These are phyloP conservation scores for Cydia pomonella DNA, from an alignment of 1,140 invertebrate genomes.

Conservation along the genomic window DNA sequence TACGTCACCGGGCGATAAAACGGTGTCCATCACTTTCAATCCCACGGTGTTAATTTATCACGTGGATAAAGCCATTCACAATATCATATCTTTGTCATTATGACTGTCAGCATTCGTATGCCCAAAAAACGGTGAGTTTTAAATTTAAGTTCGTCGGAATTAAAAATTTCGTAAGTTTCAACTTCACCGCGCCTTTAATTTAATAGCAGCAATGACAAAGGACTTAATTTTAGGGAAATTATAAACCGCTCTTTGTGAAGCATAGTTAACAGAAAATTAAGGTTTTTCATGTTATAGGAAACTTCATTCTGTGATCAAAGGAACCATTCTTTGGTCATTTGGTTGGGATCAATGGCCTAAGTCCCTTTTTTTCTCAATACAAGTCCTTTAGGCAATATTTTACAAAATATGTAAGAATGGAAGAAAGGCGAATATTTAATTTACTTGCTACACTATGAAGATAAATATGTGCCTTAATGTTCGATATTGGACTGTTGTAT, in stretches of 20 bases:
- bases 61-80: too few relatives aligned
- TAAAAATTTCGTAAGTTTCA: not conserved
- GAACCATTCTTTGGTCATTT: too few relatives aligned
- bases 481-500: too few relatives aligned
- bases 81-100: too few relatives aligned
- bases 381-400: not conserved
- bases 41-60: too few relatives aligned
- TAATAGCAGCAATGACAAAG: not conserved
- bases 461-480: too few relatives aligned
- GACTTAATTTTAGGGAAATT: constrained; percentile 4
- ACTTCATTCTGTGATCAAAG: constrained; percentile 10
- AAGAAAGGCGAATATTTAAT: too few relatives aligned
- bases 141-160: too few relatives aligned
- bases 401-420: too few relatives aligned
- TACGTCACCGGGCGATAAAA: too few relatives aligned
- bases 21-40: too few relatives aligned
- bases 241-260: not conserved
- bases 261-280: not conserved
- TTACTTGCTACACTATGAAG: not conserved
- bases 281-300: not conserved
- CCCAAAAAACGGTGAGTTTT: not conserved
- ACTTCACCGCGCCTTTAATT: not conserved
- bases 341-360: not conserved
- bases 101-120: not conserved
- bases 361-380: not conserved